Evolutionary conservation across 1,140 invertebrate species (phyloP), one percentile per base, ranked within the genome.

Genomic region (Drosophila virilis): DNA sequence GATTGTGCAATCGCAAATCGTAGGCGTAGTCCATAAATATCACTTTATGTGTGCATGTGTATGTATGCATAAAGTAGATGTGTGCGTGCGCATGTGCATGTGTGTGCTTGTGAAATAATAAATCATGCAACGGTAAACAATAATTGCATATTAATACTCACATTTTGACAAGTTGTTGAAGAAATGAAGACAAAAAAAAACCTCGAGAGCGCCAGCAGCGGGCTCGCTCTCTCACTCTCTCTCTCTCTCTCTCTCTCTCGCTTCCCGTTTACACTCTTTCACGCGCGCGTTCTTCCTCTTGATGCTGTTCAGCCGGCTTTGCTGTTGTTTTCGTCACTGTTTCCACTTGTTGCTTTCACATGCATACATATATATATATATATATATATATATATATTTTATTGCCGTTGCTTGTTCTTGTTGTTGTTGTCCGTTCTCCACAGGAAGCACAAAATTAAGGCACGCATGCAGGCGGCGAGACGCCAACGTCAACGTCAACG

Each of bases 381-480:
- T 68, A 17, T 59, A 15, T 40, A 65, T 58, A 48, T 68, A 17
- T 59, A 15, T 40, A 65, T 58, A 48, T 68, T 59, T 60, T 64
- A 33, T 74, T 68, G 40, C 50, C 40, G 15, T 15, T 10, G 51
- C 10, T 55, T 66, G 35, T 52, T 70, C 10, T 55, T 66, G 35
- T 52, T 70, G 10, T 73, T 59, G 8, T 45, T 50, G 42, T 61
- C 71, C 60, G 58, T 78, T 74, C 72, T 77, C 55, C 67, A 88
- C 84, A 88, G 84, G 84, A 88, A 88, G 74, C 80, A 78, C 80
- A 67, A 80, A 88, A 88, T 88, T 88, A 88, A 89, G 74, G 64
- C 84, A 51, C 40, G 66, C 51, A 82, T 88, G 78, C 83, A 86
- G 71, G 78, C 82, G 66, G 61, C 51, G 42, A 37, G 35, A 45